Conservation (phyloP, 2,113 vertebrate genomes). For the Anguilla japonica region DNA sequence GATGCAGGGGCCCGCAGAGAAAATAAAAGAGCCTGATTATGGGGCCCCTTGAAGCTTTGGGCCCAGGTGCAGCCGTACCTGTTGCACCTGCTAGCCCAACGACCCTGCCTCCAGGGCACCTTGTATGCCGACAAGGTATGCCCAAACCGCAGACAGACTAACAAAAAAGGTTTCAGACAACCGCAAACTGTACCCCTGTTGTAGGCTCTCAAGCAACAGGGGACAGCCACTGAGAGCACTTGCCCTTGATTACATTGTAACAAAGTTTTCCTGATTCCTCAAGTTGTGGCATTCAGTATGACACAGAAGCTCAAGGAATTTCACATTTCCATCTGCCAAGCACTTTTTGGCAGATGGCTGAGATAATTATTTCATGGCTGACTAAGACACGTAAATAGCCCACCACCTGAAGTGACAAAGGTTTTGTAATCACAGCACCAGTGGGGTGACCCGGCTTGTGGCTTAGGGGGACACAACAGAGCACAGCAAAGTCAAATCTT, state of each 20-base stretch:
- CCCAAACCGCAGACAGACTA: too few species aligned
- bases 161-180: too few species aligned
- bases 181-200: neutral
- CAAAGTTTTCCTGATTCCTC: neutral
- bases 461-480: neutral
- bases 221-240: neutral
- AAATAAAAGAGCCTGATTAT: too few species aligned
- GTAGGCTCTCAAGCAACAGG: neutral
- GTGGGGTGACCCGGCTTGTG: slow-evolving; percentile 9
- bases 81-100: too few species aligned
- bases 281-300: neutral
- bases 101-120: too few species aligned
- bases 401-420: slow-evolving; percentile 31
- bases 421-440: slow-evolving; percentile 29
- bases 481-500: neutral
- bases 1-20: too few species aligned
- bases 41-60: too few species aligned
- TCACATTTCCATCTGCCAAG: slow-evolving; percentile 22
- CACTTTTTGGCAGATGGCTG: slow-evolving; percentile 25
- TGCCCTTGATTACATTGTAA: neutral
- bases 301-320: slow-evolving; percentile 7
- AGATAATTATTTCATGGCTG: slow-evolving; percentile 27
- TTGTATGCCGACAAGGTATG: too few species aligned
- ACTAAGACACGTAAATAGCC: slow-evolving; percentile 17
- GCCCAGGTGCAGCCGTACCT: too few species aligned